Evolutionary conservation across 1,140 invertebrate species (phyloP), one percentile per base, ranked within the genome.

Genomic region (Amphibalanus amphitrite): DNA sequence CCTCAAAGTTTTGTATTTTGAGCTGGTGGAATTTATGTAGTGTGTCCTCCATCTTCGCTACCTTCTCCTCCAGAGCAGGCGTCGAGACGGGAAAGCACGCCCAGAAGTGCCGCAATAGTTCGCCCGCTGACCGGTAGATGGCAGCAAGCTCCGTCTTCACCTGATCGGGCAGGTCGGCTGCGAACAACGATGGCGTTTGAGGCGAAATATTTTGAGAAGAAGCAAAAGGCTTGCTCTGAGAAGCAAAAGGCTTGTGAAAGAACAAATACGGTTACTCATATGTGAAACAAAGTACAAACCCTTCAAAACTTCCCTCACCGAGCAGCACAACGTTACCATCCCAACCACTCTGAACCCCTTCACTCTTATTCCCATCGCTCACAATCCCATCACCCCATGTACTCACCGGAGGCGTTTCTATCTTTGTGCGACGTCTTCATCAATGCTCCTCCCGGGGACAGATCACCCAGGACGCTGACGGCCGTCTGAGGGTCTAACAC

Each of bases 41-140:
- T 0, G 92, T 92, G 74, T 90, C 88, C 73, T 95, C 89, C 88
- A 94, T 94, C 76, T 87, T 86, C 28, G 87, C 83, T 0, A 90
- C 86, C 81, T 95, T 92, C 38, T 91, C 88, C 78, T 92, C 88
- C 20, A 89, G 80, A 70, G 87, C 85, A 59, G 87, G 84, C 13
- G 88, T 89, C 0, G 89, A 92, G 20, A 90, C 88, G 69, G 94
- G 95, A 82, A 97, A 96, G 80, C 92, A 92, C 30, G 87, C 84
- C 94, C 95, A 98, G 82, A 97, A 95, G 81, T 97, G 93, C 72
- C 90, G 86, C 13, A 97, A 80, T 67, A 98, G 81, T 82, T 97
- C 94, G 74, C 90, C 88, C 3, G 90, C 82, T 25, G 91, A 91
- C 23, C 89, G 83, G 82, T 97, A 97, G 38, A 95, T 82, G 72